Evolutionary conservation across 2,113 vertebrate species (phyloP).

Genomic region (Cyanoderma ruficeps): DNA sequence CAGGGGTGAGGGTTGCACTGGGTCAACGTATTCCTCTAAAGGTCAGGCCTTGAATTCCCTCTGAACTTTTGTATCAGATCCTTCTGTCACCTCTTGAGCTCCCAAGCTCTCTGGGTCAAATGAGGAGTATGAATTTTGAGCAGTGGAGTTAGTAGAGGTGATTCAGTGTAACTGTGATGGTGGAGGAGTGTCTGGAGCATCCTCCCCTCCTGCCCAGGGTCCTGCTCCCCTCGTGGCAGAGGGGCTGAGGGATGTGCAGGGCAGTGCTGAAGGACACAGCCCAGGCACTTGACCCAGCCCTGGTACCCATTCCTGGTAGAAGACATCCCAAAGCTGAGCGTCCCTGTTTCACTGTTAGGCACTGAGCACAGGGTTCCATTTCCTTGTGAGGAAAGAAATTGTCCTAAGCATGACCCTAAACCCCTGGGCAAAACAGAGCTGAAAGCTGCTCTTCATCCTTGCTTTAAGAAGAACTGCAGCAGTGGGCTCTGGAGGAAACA

Average conservation of each 20-base stretch:
- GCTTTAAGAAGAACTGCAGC: not conserved
- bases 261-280: not conserved
- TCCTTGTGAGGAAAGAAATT: not conserved
- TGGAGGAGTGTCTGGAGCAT: not conserved
- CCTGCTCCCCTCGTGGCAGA: not conserved
- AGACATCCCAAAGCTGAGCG: not conserved
- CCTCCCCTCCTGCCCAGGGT: not conserved
- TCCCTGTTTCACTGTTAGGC: not conserved
- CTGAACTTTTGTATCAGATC: not conserved
- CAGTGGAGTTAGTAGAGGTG: not conserved
- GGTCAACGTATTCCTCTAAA: not conserved
- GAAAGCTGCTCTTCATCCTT: not conserved
- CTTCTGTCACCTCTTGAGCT: not conserved
- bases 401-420: not conserved
- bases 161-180: not conserved
- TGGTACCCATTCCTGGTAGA: not conserved
- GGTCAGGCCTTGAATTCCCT: not conserved
- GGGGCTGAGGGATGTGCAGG: not conserved
- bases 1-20: not conserved
- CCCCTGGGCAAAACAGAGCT: not conserved
- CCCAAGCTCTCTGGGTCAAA: not conserved
- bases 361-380: not conserved
- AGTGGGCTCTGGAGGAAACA: not conserved
- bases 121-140: not conserved
- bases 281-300: not conserved